phyloP scores from a whole-genome alignment of 2,888 invertebrate genomes.

The Rhopalosiphum nymphaeae region DNA sequence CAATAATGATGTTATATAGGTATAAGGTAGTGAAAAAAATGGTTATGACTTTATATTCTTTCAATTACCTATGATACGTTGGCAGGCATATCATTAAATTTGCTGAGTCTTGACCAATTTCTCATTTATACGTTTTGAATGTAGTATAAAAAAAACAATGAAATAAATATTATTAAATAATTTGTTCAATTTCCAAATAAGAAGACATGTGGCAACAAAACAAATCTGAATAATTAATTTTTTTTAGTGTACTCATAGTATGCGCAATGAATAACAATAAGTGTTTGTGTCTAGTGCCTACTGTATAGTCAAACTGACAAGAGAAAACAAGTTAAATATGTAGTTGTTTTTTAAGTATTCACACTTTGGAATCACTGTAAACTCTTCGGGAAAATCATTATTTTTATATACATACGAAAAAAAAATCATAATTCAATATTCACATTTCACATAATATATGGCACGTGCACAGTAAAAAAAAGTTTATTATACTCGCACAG shows the following conservation, averaged over 20 bases:
- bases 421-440: background rate
- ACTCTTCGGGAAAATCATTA: background rate
- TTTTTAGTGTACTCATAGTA: background rate
- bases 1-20: background rate
- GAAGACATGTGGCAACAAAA: background rate
- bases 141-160: background rate
- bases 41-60: slow-evolving; percentile 3
- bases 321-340: background rate
- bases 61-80: background rate
- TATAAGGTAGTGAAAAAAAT: background rate
- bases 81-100: slow-evolving; percentile 8
- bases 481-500: background rate
- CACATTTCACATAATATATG: background rate
- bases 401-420: background rate
- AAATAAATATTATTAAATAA: background rate
- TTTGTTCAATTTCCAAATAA: background rate
- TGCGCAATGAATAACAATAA: background rate
- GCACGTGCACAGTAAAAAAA: background rate
- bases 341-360: background rate
- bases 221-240: background rate
- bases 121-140: background rate
- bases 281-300: background rate
- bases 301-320: background rate
- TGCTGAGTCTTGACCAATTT: background rate
- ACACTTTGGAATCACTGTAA: background rate